phyloP scores from a whole-genome alignment of 2,113 vertebrate genomes.

The human (Homo sapiens) region GRCh38 chr4:38759001-38759500 shows the following conservation, averaged over 20 bases:
- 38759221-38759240: not conserved
- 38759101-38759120: conserved; percentile 1
- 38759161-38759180: not conserved
- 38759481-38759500: not conserved
- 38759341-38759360: not conserved
- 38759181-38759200: not conserved
- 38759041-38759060: not conserved
- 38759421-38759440: not conserved
- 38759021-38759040: not conserved
- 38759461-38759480: not conserved
- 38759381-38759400: not conserved
- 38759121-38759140: not conserved
- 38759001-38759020: not conserved
- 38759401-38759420: not conserved
- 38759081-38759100: not conserved
- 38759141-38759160: not conserved
- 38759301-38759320: not conserved
- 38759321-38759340: not conserved
- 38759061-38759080: not conserved
- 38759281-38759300: not conserved
- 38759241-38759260: no score
- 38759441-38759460: not conserved
- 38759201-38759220: not conserved
- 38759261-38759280: not conserved
- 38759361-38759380: not conserved